Evolutionary conservation across 2,113 vertebrate genomes (phyloP), one percentile per base, ranked within the genome.

Genomic region (Cavia aperea): DNA sequence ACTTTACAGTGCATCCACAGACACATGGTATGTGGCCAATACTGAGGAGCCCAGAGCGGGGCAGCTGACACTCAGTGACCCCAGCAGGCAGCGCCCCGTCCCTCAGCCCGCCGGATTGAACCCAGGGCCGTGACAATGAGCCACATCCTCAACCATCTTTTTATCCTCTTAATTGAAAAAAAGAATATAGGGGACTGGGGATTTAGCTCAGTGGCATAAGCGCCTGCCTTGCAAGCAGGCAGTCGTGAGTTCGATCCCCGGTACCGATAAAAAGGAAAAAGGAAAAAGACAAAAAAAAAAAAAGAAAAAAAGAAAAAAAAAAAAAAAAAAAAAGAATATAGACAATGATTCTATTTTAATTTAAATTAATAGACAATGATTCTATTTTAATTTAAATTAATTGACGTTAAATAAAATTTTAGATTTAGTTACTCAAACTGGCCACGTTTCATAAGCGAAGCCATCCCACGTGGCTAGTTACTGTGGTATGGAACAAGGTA

Each of bases 21-120:
- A 24, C 14, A 19, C 1, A 18, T 36, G 49, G 3, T 2, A 15
- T 43, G 29, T 2, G 73, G 43, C 26, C 46, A 58, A 24, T 26
- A 12, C 1, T 16, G 51, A 36, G 18, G 46, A 16, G 49, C 56
- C 24, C 16, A 6, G 7, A 9, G 43, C 1, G 6, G 4, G 1
- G 2, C 19, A 23, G 78, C 63, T 62, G 70, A 81, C 54, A 4
- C 21, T 23, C 23, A n/a, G 8, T 3, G 0, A n/a, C 58, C 36
- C 21, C 5, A 19, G 26, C 29, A 43, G 73, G 86, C 51, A 33
- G 49, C 29, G 10, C 43, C 14, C 4, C 7, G 1, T 5, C 24
- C 43, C 24, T 29, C 73, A 29, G 43, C 49, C 14, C 49, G 36
- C 16, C 21, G 8, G 29, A 51, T 18, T 49, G 49, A 51, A 78